A percentile compares a stretch with the other conserved stretches of the same genome.
These are phyloP conservation scores for Ypsolopha scabrella DNA, from an alignment of 2,888 invertebrate genomes.

Conservation along the genomic window DNA sequence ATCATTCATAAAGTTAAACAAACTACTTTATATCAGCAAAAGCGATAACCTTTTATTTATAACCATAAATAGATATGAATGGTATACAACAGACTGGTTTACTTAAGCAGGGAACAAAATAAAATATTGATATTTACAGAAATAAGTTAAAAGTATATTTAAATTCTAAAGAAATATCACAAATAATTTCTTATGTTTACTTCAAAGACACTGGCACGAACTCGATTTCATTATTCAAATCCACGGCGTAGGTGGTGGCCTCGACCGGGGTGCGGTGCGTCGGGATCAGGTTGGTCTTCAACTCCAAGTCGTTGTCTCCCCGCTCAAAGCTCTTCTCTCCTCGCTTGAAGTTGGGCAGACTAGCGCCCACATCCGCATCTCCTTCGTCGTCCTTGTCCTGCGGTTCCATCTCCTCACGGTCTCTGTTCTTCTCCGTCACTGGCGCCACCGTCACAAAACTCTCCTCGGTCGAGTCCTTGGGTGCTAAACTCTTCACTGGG, in stretches of 20 bases:
- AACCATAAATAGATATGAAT: too few species aligned
- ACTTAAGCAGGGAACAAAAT: too few species aligned
- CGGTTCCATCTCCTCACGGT: slow-evolving; percentile 30
- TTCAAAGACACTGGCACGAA: slow-evolving; percentile 31
- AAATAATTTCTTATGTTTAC: neutral
- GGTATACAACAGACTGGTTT: too few species aligned
- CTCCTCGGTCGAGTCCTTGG: neutral
- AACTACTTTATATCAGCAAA: too few species aligned
- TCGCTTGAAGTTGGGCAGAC: slow-evolving; percentile 9
- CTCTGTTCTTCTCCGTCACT: slow-evolving; percentile 3
- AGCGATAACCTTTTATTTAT: too few species aligned
- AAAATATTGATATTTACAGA: too few species aligned
- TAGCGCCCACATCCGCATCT: slow-evolving; percentile 31
- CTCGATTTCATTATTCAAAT: slow-evolving; percentile 42
- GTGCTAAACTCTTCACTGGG: slow-evolving; percentile 18
- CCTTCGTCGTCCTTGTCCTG: slow-evolving; percentile 9
- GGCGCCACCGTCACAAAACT: neutral
- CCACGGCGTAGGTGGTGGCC: slow-evolving; percentile 50
- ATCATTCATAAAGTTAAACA: too few species aligned
- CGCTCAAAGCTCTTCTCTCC: slow-evolving; percentile 8
- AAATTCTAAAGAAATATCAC: too few species aligned
- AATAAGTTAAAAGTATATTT: too few species aligned
- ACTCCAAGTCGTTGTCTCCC: slow-evolving; percentile 15
- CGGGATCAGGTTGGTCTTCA: slow-evolving; percentile 32
- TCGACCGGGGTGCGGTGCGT: slow-evolving; percentile 20